Conservation (phyloP, 2,113 vertebrate genomes). For the Callaeas wilsoni region DNA sequence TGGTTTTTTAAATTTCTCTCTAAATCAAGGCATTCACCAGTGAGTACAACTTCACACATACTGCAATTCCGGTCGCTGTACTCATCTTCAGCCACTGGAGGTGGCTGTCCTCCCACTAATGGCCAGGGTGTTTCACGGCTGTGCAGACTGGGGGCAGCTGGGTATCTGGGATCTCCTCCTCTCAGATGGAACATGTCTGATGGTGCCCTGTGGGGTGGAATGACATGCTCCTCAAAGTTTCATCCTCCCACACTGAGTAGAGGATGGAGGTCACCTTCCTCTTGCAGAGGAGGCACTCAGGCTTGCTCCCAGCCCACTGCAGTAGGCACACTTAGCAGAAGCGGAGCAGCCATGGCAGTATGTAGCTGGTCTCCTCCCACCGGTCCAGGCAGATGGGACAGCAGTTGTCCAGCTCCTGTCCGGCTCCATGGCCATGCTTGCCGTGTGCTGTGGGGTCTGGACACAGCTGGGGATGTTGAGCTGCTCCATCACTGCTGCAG, state of each 20-base stretch:
- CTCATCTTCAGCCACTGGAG: neutral
- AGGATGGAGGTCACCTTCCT: neutral
- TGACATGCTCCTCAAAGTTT: neutral
- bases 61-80: neutral
- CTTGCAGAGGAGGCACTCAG: neutral
- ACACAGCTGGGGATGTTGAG: neutral
- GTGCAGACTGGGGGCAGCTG: neutral
- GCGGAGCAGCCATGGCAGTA: neutral
- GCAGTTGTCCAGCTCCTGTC: neutral
- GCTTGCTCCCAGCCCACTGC: neutral
- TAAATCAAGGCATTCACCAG: neutral
- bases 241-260: rapidly evolving
- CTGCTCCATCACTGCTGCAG: neutral
- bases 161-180: rapidly evolving
- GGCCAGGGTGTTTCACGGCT: too few relatives aligned
- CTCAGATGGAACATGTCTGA: rapidly evolving
- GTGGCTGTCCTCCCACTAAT: neutral
- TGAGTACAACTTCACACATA: neutral
- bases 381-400: neutral
- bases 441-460: neutral
- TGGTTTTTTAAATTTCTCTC: neutral
- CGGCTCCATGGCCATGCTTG: neutral
- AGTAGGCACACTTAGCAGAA: neutral
- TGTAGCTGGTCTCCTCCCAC: neutral
- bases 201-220: neutral